A percentile compares a stretch with the other conserved stretches of the same genome.
Evolutionary conservation across 37 sponge, comb jelly and placozoan genomes (phyloP).

Genomic region (Aplysina aerophoba): DNA sequence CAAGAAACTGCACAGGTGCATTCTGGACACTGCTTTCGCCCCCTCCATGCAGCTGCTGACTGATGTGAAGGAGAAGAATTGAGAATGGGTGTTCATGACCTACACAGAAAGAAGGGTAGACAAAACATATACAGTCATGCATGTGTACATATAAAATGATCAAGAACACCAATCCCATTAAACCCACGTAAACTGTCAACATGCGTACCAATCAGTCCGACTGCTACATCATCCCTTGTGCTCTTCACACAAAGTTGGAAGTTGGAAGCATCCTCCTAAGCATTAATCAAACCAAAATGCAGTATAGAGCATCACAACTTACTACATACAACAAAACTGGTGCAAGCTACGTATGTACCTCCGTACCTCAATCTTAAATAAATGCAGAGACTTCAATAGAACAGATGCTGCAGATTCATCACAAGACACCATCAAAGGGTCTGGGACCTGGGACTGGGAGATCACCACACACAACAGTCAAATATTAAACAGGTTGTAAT

Average conservation of each 20-base stretch:
- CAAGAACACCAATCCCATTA: too few species aligned
- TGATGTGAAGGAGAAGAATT: slow-evolving; percentile 63
- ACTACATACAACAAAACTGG: too few species aligned
- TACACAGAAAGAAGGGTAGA: background rate
- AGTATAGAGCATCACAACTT: too few species aligned
- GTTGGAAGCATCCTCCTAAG: slow-evolving; percentile 42
- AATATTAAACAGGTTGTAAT: too few species aligned
- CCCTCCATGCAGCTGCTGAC: slow-evolving; percentile 49
- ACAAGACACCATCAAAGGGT: slow-evolving; percentile 31
- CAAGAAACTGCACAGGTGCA: slow-evolving; percentile 56
- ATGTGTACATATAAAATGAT: slow-evolving; percentile 1
- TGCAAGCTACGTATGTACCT: too few species aligned
- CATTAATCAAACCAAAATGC: background rate
- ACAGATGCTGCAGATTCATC: slow-evolving; percentile 44
- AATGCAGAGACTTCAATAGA: slow-evolving; percentile 43
- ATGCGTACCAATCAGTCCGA: slow-evolving; percentile 46
- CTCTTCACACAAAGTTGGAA: slow-evolving; percentile 71
- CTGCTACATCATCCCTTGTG: slow-evolving; percentile 51
- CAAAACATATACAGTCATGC: background rate
- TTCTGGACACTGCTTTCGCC: slow-evolving; percentile 46
- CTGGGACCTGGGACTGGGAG: background rate
- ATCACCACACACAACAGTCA: background rate
- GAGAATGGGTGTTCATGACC: slow-evolving; percentile 74
- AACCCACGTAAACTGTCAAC: background rate
- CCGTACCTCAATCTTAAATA: slow-evolving; percentile 55